phyloP scores from a whole-genome alignment of 1,140 invertebrate species.

The Heliconius himera region DNA sequence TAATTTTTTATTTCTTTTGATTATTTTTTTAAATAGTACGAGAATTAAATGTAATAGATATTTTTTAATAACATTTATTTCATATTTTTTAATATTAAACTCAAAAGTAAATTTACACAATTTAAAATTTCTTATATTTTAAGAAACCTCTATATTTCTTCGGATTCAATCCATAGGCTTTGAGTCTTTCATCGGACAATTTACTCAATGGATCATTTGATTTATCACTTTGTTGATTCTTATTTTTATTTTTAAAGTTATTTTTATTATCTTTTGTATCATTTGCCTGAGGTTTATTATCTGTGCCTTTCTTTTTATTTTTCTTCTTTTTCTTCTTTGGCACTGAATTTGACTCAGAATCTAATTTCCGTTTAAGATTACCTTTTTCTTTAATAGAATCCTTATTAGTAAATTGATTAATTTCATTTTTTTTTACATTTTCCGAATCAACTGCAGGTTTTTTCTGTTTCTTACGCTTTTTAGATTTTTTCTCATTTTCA shows the following conservation, averaged over 20 bases:
- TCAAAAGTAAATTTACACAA: neutral
- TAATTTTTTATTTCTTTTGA: too few relatives aligned
- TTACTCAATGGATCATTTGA: conserved; percentile 65
- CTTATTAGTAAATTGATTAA: neutral
- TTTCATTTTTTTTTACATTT: conserved; percentile 23
- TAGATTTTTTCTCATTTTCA: conserved; percentile 13
- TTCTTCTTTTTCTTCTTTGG: conserved; percentile 54
- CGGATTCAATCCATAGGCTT: conserved; percentile 95
- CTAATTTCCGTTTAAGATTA: conserved; percentile 43
- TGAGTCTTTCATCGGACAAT: conserved; percentile 89
- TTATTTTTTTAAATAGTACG: neutral
- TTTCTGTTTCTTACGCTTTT: conserved; percentile 31
- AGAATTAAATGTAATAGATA: neutral
- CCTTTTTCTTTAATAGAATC: conserved; percentile 19
- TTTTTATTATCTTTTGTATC: conserved; percentile 38
- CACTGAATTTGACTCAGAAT: conserved; percentile 21
- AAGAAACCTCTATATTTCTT: conserved; percentile 87
- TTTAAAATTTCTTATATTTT: conserved; percentile 79
- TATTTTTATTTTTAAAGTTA: conserved; percentile 46
- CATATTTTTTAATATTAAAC: neutral
- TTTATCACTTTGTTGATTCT: conserved; percentile 48
- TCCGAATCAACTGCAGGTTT: conserved; percentile 20
- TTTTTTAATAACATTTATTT: conserved; percentile 14
- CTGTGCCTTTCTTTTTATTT: conserved; percentile 45
- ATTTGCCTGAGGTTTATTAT: conserved; percentile 21